Percentiles rank a stretch among this genome's conserved stretches.
Conservation (phyloP, 2,113 vertebrate genomes). For the Strigops habroptila region DNA sequence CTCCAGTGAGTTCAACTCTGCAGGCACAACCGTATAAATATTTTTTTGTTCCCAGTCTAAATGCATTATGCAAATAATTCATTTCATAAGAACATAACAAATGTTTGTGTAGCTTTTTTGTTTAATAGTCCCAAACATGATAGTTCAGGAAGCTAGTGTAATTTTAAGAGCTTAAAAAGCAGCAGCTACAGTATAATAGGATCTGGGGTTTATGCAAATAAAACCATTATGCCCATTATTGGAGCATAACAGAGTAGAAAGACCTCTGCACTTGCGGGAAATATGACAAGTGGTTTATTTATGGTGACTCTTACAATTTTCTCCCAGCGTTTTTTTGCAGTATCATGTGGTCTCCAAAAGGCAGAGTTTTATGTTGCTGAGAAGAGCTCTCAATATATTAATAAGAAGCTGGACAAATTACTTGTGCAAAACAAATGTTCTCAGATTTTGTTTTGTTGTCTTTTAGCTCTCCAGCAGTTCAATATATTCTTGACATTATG, state of each 20-base stretch:
- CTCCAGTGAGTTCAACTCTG: not conserved
- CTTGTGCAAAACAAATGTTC: not conserved
- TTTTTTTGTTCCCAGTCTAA: not conserved
- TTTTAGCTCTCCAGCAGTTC: not conserved
- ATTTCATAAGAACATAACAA: conserved; percentile 40
- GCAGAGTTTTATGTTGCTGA: not conserved
- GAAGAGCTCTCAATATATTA: not conserved
- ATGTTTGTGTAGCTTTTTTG: conserved; percentile 1
- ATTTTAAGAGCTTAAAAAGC: conserved; percentile 50
- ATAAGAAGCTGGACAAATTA: not conserved
- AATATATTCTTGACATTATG: not conserved
- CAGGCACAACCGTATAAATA: not conserved
- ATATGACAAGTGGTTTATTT: conserved; percentile 56
- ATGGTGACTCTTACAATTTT: conserved; percentile 29
- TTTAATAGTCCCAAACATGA: not conserved
- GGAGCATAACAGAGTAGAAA: conserved; percentile 42
- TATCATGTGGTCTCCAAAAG: not conserved
- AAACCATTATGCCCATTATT: conserved; percentile 56
- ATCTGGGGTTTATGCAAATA: conserved; percentile 62
- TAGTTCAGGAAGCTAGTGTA: conserved; percentile 15
- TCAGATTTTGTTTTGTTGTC: not conserved
- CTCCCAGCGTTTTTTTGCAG: conserved; percentile 2
- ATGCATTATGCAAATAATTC: conserved; percentile 47
- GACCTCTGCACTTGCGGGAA: conserved; percentile 51
- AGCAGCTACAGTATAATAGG: conserved; percentile 51